phyloP scores from a whole-genome alignment of 1,140 invertebrate genomes.

The Rhynchophorus ferrugineus region DNA sequence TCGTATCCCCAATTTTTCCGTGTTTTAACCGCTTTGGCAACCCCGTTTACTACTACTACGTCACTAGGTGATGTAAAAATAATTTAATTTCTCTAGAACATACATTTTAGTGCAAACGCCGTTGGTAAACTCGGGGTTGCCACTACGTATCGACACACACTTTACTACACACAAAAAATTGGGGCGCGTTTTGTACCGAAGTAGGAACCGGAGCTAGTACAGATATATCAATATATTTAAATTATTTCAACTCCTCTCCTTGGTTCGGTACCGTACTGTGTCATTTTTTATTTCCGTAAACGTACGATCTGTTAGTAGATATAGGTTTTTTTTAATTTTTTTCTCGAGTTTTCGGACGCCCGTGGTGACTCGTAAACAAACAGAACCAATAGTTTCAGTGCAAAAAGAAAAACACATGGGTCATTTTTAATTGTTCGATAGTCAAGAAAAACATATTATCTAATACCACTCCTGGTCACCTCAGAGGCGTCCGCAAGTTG shows the following conservation, averaged over 20 bases:
- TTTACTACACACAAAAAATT: slow-evolving; percentile 9
- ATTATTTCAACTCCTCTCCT: not conserved
- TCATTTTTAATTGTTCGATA: no score
- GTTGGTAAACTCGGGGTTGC: not conserved
- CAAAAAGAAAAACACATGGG: no score
- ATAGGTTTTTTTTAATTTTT: slow-evolving; percentile 4
- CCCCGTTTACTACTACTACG: slow-evolving; percentile 10
- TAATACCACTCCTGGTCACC: not conserved
- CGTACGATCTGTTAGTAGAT: slow-evolving; percentile 14
- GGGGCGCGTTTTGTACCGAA: slow-evolving; percentile 6
- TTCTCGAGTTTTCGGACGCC: slow-evolving; percentile 5
- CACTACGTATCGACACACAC: not conserved
- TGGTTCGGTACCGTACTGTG: slow-evolving; percentile 5
- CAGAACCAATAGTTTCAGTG: no score
- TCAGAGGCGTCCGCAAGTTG: not conserved
- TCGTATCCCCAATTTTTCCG: slow-evolving; percentile 21
- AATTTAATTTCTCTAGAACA: not conserved
- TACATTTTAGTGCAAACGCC: no score
- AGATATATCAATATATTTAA: not conserved
- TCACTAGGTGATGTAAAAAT: not conserved
- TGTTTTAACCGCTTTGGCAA: slow-evolving; percentile 3
- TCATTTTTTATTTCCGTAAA: slow-evolving; percentile 6
- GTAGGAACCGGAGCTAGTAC: not conserved
- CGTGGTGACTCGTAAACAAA: not conserved
- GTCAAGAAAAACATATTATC: not conserved